Conservation (phyloP, 2,888 invertebrate genomes). For the Lathronympha strigana region DNA sequence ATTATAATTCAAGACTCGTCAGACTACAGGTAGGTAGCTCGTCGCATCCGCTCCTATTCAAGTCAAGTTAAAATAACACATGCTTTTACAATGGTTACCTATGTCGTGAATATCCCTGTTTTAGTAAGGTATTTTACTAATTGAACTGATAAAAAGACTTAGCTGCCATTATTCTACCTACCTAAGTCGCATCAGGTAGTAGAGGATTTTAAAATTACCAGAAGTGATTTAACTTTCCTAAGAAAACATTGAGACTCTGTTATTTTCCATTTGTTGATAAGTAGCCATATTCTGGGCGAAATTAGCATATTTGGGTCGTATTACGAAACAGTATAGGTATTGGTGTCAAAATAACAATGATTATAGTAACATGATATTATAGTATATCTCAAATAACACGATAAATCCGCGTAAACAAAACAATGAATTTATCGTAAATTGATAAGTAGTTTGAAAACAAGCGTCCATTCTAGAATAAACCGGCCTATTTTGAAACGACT, state of each 20-base stretch:
- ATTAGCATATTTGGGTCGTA: conserved; percentile 28
- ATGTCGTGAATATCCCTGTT: no score
- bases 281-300: conserved; percentile 1
- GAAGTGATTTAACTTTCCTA: background rate
- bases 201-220: no score
- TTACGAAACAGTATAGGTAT: conserved; percentile 26
- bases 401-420: conserved; percentile 35
- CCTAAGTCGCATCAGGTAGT: no score
- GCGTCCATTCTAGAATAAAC: conserved; percentile 54
- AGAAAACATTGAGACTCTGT: background rate
- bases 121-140: no score
- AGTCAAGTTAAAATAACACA: no score
- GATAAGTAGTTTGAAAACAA: conserved; percentile 47
- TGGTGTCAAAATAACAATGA: conserved; percentile 34
- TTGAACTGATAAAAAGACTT: no score
- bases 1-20: no score
- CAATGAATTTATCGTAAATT: conserved; percentile 27
- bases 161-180: no score
- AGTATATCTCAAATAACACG: conserved; percentile 14
- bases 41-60: no score
- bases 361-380: conserved; percentile 30
- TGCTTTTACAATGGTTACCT: no score
- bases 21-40: no score
- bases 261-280: conserved; percentile 8
- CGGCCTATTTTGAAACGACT: conserved; percentile 46